Base-by-base conservation (phyloP, 2,888 invertebrate genomes). In the Cybosia mesomella region DNA sequence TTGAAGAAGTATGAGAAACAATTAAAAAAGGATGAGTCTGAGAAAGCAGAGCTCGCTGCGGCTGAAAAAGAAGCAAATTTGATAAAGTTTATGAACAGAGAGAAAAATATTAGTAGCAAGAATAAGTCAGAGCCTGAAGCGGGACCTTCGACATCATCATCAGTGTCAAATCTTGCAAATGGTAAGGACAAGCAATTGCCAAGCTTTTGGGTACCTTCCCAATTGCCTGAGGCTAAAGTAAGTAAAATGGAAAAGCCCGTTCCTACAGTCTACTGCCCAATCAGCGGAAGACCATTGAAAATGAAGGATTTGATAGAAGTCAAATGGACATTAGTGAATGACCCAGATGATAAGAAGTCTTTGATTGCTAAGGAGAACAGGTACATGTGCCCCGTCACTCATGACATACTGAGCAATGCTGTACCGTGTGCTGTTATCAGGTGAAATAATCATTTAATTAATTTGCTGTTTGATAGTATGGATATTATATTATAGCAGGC, bases 371-470 rank as follows among this genome's bases (percentile, higher is more conserved):
- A 98, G 90, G 97, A 98, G 88, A 98, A 98, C 76, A 96, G 99
- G 80, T 99, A 99, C 88, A 99, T 99, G 97, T 99, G 99, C 89
- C 98, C 99, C 1, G 97, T 99, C 0, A 99, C 99, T 1, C 98
- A 98, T 90, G 99, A 99, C 91, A 97, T 99, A 72, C 95, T 99
- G 49, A 97, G 98, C 75, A 99, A 99, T 95, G 98, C 99, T 10
- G 97, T 99, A 2, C 98, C 99, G 0, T 98, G 98, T 93, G 99
- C 98, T 71, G 98, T 99, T 39, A 96, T 99, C 66, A 97, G 96
- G 92, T 94, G 74, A 83, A 62, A n/a, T n/a, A 21, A 0, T 24
- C 18, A 39, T 60, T 39, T 15, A 39, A 39, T 39, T 39, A 39
- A 13, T 39, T 39, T 3, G 4, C 2, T 39, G 13, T 15, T 39